Evolutionary conservation across 2,888 invertebrate genomes (phyloP).

Genomic region (Agonopterix subpropinquella): DNA sequence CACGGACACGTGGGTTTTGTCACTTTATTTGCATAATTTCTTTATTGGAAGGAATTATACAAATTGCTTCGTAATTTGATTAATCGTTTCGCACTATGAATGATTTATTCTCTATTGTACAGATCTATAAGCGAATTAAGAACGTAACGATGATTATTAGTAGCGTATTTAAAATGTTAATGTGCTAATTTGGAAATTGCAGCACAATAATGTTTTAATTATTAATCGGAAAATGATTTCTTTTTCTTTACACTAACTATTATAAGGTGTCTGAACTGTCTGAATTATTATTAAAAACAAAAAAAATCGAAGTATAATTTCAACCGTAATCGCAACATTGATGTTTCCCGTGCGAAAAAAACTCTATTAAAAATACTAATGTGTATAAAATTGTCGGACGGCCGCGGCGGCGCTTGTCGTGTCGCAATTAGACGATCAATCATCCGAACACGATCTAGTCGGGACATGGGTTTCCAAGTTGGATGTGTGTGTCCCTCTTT

Average conservation of each 20-base stretch:
- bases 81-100: constrained; percentile 19
- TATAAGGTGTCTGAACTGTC: too few relatives aligned
- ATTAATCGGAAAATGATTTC: too few relatives aligned
- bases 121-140: constrained; percentile 4
- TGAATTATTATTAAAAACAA: too few relatives aligned
- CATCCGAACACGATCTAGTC: constrained; percentile 2
- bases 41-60: constrained; percentile 38
- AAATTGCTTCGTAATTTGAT: constrained; percentile 36
- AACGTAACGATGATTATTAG: too few relatives aligned
- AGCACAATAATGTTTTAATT: too few relatives aligned
- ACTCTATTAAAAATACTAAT: constrained; percentile 21
- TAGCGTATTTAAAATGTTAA: too few relatives aligned
- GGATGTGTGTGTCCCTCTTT: too few relatives aligned
- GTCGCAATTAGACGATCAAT: constrained; percentile 15
- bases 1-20: constrained; percentile 48
- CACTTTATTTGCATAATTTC: constrained; percentile 59
- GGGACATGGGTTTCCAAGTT: too few relatives aligned
- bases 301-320: neutral
- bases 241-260: too few relatives aligned
- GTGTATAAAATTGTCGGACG: constrained; percentile 33
- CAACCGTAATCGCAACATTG: neutral
- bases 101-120: constrained; percentile 20
- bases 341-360: constrained; percentile 10
- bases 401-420: constrained; percentile 11
- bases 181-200: too few relatives aligned